A percentile compares a stretch with the other conserved stretches of the same genome.
These are phyloP conservation scores for Lepidurus arcticus DNA, from an alignment of 1,140 invertebrate genomes.

Conservation along the genomic window DNA sequence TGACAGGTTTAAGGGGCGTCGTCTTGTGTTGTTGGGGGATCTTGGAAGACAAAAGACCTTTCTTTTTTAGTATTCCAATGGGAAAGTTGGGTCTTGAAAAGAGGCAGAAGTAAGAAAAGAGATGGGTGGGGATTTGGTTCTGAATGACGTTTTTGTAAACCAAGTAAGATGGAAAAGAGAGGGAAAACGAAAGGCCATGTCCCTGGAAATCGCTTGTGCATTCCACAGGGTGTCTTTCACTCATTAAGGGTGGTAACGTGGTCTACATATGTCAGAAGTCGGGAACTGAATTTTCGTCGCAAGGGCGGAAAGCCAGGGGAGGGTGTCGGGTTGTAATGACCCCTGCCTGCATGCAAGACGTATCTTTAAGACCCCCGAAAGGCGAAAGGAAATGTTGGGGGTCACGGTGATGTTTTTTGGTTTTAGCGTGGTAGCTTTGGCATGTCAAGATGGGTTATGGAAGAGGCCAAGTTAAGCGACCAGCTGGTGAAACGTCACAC, in stretches of 20 bases:
- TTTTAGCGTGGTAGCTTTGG: not conserved
- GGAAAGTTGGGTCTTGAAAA: not conserved
- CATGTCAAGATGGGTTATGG: not conserved
- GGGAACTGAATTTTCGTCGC: not conserved
- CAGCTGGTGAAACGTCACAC: conserved; percentile 3
- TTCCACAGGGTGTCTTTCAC: conserved; percentile 12
- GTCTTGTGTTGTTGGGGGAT: not conserved
- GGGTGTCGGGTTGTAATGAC: not conserved
- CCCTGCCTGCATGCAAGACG: not conserved
- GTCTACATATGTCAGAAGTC: conserved; percentile 10
- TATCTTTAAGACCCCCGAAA: not conserved
- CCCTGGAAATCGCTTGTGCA: not conserved
- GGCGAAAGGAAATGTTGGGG: not conserved
- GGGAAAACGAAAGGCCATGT: not conserved
- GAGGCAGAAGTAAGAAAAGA: not conserved
- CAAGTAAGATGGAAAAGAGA: not conserved
- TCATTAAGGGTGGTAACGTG: conserved; percentile 18
- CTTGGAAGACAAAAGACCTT: not conserved
- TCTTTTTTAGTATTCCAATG: not conserved
- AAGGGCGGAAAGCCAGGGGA: not conserved
- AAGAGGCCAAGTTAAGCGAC: not conserved
- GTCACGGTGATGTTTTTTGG: not conserved
- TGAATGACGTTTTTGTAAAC: not conserved
- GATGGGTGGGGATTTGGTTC: not conserved
- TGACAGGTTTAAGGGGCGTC: not conserved